These are phyloP conservation scores for Myotis findleyi DNA, from an alignment of 2,797 vertebrate species.

Conservation along the genomic window DNA sequence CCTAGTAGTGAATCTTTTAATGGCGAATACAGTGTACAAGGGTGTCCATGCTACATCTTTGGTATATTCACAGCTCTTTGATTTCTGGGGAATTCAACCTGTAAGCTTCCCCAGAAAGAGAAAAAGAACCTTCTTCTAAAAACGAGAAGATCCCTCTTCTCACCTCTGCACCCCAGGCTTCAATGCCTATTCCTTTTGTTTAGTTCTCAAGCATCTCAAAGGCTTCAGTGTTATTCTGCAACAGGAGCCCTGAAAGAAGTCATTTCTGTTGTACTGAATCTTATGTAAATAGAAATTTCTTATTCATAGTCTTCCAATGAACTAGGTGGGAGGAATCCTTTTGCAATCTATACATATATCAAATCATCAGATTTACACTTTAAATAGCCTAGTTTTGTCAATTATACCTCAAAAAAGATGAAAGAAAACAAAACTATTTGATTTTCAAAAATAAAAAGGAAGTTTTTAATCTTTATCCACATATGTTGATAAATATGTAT, in stretches of 20 bases:
- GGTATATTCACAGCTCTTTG: background rate
- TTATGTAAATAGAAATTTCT: background rate
- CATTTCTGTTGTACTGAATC: background rate
- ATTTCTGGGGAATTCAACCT: background rate
- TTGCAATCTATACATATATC: background rate
- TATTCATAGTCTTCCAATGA: background rate
- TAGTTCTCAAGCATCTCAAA: background rate
- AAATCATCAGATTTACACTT: background rate
- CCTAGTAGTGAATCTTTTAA: background rate
- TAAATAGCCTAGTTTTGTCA: background rate
- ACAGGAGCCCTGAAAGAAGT: background rate
- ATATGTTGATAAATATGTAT: background rate
- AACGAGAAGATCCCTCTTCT: background rate
- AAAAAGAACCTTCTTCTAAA: background rate
- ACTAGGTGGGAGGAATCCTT: background rate
- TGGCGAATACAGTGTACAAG: background rate
- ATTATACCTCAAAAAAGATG: background rate
- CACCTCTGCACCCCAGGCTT: background rate
- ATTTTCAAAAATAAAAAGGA: background rate
- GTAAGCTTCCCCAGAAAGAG: background rate
- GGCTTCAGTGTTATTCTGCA: background rate
- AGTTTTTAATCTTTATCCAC: background rate
- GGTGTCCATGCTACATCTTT: background rate
- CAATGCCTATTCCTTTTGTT: background rate
- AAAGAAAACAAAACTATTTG: background rate